Conservation (phyloP, 1,140 invertebrate species). For the Teleopsis dalmanni region DNA sequence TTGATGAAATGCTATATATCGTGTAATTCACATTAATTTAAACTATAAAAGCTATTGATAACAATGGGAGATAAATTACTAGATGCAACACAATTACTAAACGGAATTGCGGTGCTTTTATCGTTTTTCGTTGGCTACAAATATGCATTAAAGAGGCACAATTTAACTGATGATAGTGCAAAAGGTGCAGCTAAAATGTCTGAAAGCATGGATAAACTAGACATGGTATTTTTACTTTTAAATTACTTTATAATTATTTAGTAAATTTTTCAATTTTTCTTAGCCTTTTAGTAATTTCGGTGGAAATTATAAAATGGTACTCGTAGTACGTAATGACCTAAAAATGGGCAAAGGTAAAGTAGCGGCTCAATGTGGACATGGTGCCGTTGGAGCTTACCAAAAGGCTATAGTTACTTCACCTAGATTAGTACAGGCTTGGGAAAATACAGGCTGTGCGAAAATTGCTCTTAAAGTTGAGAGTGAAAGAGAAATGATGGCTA, state of each 20-base stretch:
- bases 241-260: background rate
- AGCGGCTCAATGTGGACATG: slow-evolving; percentile 87
- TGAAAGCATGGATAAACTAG: slow-evolving; percentile 17
- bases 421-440: slow-evolving; percentile 64
- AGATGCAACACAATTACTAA: slow-evolving; percentile 38
- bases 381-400: slow-evolving; percentile 72
- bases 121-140: slow-evolving; percentile 43
- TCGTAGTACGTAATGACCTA: slow-evolving; percentile 82
- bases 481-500: slow-evolving; percentile 56
- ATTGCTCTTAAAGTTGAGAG: slow-evolving; percentile 69
- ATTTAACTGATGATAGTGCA: slow-evolving; percentile 17
- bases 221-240: background rate
- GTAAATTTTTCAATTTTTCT: background rate
- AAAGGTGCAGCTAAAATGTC: background rate
- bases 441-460: slow-evolving; percentile 71
- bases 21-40: too few relatives aligned
- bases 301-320: slow-evolving; percentile 67
- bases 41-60: background rate
- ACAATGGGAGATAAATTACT: slow-evolving; percentile 37
- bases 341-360: slow-evolving; percentile 93
- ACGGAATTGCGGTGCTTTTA: slow-evolving; percentile 39
- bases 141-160: slow-evolving; percentile 33
- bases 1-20: too few relatives aligned
- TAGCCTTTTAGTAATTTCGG: slow-evolving; percentile 29
- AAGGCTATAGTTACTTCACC: slow-evolving; percentile 56